Percentiles rank a stretch among this genome's conserved stretches.
phyloP scores from a whole-genome alignment of 1,140 invertebrate genomes.

The Euborellia annulipes region DNA sequence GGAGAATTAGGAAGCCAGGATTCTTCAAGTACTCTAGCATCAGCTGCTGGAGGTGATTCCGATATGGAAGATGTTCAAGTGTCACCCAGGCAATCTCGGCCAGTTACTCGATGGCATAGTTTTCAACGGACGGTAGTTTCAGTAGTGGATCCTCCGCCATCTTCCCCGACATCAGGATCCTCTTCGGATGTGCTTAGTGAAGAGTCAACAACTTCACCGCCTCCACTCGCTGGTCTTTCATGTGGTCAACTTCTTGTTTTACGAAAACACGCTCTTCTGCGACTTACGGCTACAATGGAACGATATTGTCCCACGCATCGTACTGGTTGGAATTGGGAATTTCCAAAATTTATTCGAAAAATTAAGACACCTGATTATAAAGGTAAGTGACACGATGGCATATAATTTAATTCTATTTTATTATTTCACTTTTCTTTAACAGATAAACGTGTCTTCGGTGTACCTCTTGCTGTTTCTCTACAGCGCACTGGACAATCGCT shows the following conservation, averaged over 20 bases:
- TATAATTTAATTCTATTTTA: neutral
- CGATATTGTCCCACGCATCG: slow-evolving; percentile 77
- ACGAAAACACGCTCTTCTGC: slow-evolving; percentile 69
- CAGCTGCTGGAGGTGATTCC: slow-evolving; percentile 29
- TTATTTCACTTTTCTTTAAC: slow-evolving; percentile 19
- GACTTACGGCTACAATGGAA: slow-evolving; percentile 83
- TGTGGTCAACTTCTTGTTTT: slow-evolving; percentile 68
- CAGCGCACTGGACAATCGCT: slow-evolving; percentile 78
- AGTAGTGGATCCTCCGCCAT: slow-evolving; percentile 30
- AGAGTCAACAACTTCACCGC: neutral
- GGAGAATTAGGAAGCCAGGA: slow-evolving; percentile 2
- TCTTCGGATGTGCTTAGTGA: neutral
- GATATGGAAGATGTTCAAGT: slow-evolving; percentile 43
- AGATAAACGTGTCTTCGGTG: slow-evolving; percentile 84
- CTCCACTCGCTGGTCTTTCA: slow-evolving; percentile 26
- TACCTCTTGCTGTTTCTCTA: slow-evolving; percentile 64
- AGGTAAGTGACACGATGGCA: slow-evolving; percentile 28
- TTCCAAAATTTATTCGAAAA: slow-evolving; percentile 82
- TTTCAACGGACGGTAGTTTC: slow-evolving; percentile 41
- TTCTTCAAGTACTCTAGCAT: slow-evolving; percentile 13
- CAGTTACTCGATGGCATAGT: slow-evolving; percentile 68
- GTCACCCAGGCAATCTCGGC: too few relatives aligned
- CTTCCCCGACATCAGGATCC: slow-evolving; percentile 29
- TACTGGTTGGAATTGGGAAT: slow-evolving; percentile 82
- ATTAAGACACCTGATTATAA: slow-evolving; percentile 82